phyloP scores from a whole-genome alignment of 1,140 invertebrate species.

The Wasmannia auropunctata region DNA sequence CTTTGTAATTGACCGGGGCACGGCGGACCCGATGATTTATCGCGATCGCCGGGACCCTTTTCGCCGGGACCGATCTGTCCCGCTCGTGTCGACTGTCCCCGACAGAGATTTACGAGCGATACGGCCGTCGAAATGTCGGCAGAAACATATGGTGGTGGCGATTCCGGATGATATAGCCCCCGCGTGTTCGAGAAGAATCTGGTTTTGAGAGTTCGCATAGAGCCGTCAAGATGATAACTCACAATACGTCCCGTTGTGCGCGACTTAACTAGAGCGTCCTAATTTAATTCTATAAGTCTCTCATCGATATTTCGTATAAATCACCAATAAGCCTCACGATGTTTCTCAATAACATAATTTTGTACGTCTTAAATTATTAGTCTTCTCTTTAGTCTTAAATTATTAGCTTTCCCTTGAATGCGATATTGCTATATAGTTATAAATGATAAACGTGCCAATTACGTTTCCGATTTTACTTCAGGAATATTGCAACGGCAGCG shows the following conservation, averaged over 20 bases:
- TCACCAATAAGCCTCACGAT: background rate
- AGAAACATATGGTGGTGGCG: constrained; percentile 30
- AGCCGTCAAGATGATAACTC: background rate
- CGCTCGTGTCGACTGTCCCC: constrained; percentile 52
- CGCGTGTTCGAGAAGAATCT: background rate
- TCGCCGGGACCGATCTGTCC: constrained; percentile 42
- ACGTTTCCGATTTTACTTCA: constrained; percentile 7
- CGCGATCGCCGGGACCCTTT: constrained; percentile 36
- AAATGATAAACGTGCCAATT: constrained; percentile 28
- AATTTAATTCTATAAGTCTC: background rate
- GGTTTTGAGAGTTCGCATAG: background rate
- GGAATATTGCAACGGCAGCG: constrained; percentile 9
- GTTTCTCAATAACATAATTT: background rate
- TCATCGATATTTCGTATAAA: background rate
- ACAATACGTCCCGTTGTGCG: background rate
- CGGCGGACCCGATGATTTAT: constrained; percentile 66
- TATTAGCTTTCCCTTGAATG: background rate
- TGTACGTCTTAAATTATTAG: background rate
- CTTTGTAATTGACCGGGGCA: constrained; percentile 62
- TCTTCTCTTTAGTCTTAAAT: background rate
- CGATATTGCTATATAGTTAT: background rate
- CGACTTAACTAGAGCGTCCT: background rate
- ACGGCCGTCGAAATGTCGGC: constrained; percentile 26
- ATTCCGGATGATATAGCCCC: background rate
- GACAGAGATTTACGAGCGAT: constrained; percentile 62